Conservation (phyloP, 2,888 invertebrate species). For the Hirudinaria manillensis region DNA sequence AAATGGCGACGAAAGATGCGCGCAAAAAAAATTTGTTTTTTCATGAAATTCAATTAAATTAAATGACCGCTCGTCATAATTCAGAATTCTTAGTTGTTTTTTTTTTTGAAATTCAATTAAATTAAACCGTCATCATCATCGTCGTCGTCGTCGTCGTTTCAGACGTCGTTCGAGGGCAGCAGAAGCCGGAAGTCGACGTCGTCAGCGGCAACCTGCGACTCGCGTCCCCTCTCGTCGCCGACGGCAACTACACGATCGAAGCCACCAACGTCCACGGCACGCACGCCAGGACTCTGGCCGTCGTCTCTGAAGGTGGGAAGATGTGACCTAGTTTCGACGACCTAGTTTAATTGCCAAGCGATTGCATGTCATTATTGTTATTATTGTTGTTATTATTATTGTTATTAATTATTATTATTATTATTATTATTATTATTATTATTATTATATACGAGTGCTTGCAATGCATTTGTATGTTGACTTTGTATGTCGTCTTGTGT, state of each 20-base stretch:
- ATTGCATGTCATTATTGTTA: constrained; percentile 12
- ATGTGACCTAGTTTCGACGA: neutral
- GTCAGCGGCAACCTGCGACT: constrained; percentile 41
- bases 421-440: too few species aligned
- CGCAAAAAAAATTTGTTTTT: too few species aligned
- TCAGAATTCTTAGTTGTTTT: too few species aligned
- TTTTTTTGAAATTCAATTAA: too few species aligned
- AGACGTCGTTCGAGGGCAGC: neutral
- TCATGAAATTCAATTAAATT: too few species aligned
- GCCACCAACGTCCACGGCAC: constrained; percentile 43
- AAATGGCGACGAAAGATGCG: neutral
- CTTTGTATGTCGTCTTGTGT: too few species aligned
- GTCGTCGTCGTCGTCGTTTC: constrained; percentile 6
- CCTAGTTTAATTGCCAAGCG: neutral
- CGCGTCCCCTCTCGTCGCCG: constrained; percentile 36
- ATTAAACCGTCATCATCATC: neutral
- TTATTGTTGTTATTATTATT: constrained; percentile 13
- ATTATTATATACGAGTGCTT: too few species aligned
- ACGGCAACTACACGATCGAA: constrained; percentile 44
- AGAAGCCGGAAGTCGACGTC: neutral
- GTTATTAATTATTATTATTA: too few species aligned
- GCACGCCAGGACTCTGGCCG: constrained; percentile 27
- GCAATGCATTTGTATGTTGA: too few species aligned
- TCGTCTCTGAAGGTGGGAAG: neutral
- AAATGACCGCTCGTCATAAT: too few species aligned